Evolutionary conservation across 2,888 invertebrate genomes (phyloP), one percentile per base, ranked within the genome.

Genomic region (Drosophila diplacantha): DNA sequence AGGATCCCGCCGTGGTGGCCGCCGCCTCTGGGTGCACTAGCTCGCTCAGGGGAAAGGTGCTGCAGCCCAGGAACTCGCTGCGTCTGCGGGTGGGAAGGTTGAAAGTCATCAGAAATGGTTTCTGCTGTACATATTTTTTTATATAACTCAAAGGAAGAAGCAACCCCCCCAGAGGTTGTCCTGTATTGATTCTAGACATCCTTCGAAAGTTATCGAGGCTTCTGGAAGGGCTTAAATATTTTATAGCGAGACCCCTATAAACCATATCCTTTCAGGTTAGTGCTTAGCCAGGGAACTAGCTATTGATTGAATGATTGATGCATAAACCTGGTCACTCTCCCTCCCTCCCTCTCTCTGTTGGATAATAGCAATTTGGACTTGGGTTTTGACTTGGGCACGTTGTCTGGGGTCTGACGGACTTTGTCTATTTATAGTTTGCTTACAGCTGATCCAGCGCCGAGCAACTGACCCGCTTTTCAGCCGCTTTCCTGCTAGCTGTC

Each of bases 11-110:
- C 43, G 59, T 72, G 90, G 93, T 85, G 58, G 85, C 74, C 57
- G 85, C 74, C 58, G 75, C 92, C 86, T 91, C 92, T 87, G 92
- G 92, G 5, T 46, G 59, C 89, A 93, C 91, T 78, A 93, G 93
- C 91, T 94, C 92, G 89, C 93, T 93, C 83, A 96, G 91, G 81
- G 95, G 94, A 90, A 96, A 95, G 89, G 96, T 95, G 93, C 95
- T 94, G 89, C 96, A 96, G 91, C 96, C 97, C 90, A 97, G 91
- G 89, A 96, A 94, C 90, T 96, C 96, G 91, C 96, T 96, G 90
- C 94, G 93, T 90, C 96, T 96, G 92, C 72, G 90, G 60, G 73
- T 89, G 72, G 73, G 89, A 89, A 43, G 74, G 12, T 18, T 16
- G 11, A n/a, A 41, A 5, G 9, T n/a, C n/a, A 41, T 24, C 3